Conservation (phyloP, 2,113 vertebrate species). For the Alces alces region DNA sequence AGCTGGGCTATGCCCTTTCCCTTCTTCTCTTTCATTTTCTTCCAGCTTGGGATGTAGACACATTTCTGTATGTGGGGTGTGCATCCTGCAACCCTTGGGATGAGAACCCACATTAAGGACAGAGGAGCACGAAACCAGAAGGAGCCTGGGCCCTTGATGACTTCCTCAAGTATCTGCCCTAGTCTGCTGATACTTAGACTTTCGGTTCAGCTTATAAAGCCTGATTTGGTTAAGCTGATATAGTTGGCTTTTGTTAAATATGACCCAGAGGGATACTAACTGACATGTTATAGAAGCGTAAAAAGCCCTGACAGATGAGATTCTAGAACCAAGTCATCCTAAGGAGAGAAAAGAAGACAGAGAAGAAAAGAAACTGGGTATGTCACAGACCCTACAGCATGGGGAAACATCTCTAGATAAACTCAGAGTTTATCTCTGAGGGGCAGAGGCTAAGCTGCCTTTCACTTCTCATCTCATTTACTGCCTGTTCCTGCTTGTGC, state of each 20-base stretch:
- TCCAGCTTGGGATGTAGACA: background rate
- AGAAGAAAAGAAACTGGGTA: background rate
- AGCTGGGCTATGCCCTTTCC: no score
- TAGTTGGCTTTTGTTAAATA: background rate
- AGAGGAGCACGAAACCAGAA: background rate
- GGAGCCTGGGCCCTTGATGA: background rate
- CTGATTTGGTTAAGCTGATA: background rate
- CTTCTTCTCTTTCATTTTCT: background rate
- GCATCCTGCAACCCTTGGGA: background rate
- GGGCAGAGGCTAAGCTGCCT: background rate
- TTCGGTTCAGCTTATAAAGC: background rate
- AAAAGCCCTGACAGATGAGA: background rate
- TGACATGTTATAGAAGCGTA: background rate
- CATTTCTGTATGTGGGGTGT: background rate
- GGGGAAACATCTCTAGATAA: background rate
- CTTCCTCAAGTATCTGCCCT: background rate
- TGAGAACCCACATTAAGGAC: background rate
- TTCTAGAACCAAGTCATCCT: background rate
- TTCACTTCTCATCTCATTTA: background rate
- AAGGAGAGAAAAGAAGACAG: background rate
- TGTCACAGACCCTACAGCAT: background rate
- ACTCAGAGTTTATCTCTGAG: no score
- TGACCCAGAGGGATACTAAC: background rate
- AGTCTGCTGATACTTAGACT: background rate
- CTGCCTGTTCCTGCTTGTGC: accelerated